A percentile compares a stretch with the other conserved stretches of the same genome.
Conservation (phyloP, 2,888 invertebrate species). For the Busseola fusca region DNA sequence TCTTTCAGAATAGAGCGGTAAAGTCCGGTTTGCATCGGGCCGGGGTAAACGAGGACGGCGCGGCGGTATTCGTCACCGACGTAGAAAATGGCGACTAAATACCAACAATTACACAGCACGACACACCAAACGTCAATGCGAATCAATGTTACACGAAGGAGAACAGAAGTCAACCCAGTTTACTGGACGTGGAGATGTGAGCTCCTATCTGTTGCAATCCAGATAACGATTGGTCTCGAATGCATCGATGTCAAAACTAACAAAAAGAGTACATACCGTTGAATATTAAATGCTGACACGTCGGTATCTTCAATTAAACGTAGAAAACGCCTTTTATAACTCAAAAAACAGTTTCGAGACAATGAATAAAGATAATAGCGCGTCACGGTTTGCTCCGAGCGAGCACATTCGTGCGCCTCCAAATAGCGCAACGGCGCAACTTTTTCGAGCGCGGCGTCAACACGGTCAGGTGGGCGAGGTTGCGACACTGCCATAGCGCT, state of each 20-base stretch:
- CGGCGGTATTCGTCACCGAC: constrained; percentile 87
- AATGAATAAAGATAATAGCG: constrained; percentile 82
- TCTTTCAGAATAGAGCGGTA: constrained; percentile 81
- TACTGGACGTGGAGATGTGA: constrained; percentile 66
- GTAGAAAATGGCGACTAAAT: constrained; percentile 89
- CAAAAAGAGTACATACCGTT: constrained; percentile 77
- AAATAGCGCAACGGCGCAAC: constrained; percentile 89
- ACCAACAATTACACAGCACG: constrained; percentile 85
- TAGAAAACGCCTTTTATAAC: constrained; percentile 68
- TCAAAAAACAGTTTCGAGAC: constrained; percentile 76
- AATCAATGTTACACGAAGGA: constrained; percentile 73
- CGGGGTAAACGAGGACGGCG: constrained; percentile 83
- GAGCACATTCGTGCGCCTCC: constrained; percentile 87
- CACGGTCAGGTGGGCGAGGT: constrained; percentile 89
- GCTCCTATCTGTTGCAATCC: constrained; percentile 66
- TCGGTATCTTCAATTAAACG: constrained; percentile 66
- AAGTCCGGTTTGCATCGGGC: constrained; percentile 81
- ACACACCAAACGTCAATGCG: constrained; percentile 72
- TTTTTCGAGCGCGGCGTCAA: constrained; percentile 89
- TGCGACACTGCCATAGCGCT: constrained; percentile 86
- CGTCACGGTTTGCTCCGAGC: constrained; percentile 82
- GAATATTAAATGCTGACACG: constrained; percentile 63
- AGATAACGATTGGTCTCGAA: constrained; percentile 76
- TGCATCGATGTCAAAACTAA: constrained; percentile 60
- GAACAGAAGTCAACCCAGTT: constrained; percentile 67